Conservation (phyloP, 2,113 vertebrate species). For the Ranitomeya imitator region DNA sequence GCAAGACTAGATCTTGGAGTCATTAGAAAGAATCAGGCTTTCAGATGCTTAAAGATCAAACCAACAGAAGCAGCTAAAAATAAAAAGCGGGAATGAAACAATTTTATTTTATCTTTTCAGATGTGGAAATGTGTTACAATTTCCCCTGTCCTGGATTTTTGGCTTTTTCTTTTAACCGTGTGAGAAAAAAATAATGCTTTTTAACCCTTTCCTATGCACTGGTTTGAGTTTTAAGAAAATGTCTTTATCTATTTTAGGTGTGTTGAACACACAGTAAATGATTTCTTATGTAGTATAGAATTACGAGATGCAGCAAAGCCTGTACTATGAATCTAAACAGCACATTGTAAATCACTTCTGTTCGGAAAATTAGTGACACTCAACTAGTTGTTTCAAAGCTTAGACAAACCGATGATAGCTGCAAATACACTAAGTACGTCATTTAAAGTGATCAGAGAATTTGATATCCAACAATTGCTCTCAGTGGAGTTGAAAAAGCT, state of each 20-base stretch:
- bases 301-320: background rate
- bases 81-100: conserved; percentile 15
- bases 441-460: background rate
- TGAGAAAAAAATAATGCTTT: background rate
- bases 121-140: conserved; percentile 28
- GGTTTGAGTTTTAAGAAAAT: background rate
- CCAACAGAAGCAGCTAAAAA: conserved; percentile 29
- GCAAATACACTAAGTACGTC: background rate
- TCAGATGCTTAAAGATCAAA: conserved; percentile 50
- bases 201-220: background rate
- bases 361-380: background rate
- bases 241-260: background rate
- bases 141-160: conserved; percentile 9
- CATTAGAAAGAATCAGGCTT: conserved; percentile 34
- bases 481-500: background rate
- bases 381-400: background rate
- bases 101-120: conserved; percentile 39
- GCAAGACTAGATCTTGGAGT: conserved; percentile 20
- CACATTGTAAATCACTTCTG: background rate
- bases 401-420: background rate
- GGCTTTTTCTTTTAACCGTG: background rate
- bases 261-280: background rate
- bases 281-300: background rate
- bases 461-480: background rate
- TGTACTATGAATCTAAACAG: background rate